phyloP scores from a whole-genome alignment of 1,140 invertebrate genomes.

The Ptiloglossa arizonensis region DNA sequence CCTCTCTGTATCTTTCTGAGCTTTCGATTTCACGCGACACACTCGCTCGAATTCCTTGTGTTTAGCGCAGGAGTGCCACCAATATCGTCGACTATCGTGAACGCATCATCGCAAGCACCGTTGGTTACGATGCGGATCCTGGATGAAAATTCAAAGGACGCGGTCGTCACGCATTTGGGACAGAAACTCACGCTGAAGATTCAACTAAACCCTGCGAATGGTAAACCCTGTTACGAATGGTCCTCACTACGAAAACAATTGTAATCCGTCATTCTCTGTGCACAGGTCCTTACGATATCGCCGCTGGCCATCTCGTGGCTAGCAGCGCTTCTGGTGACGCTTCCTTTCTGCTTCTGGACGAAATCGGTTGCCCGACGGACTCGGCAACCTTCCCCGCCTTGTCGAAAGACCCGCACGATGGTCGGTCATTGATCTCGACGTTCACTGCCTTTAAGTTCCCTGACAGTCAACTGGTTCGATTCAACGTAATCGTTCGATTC shows the following conservation, averaged over 20 bases:
- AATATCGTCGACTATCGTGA: conserved; percentile 71
- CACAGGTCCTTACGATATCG: conserved; percentile 82
- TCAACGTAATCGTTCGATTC: conserved; percentile 87
- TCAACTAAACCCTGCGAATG: conserved; percentile 75
- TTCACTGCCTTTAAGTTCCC: conserved; percentile 89
- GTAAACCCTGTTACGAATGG: conserved; percentile 60
- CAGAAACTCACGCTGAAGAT: conserved; percentile 79
- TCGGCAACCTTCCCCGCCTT: conserved; percentile 82
- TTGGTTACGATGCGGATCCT: conserved; percentile 73
- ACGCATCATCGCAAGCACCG: conserved; percentile 69
- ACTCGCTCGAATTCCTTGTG: conserved; percentile 30
- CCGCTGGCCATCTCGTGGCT: conserved; percentile 83
- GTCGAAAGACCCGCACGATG: conserved; percentile 72
- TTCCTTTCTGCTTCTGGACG: conserved; percentile 80
- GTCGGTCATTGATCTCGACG: conserved; percentile 80
- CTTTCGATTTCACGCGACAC: neutral
- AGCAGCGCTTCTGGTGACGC: conserved; percentile 81
- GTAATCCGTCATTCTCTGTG: conserved; percentile 13
- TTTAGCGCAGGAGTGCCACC: conserved; percentile 75
- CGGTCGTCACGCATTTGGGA: conserved; percentile 76
- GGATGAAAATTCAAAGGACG: conserved; percentile 65
- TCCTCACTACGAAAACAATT: neutral
- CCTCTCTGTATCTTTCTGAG: neutral
- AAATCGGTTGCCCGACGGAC: conserved; percentile 83
- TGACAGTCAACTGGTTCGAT: conserved; percentile 85